These are phyloP conservation scores for Drosophila nasuta DNA, from an alignment of 1,140 invertebrate genomes.

Conservation along the genomic window DNA sequence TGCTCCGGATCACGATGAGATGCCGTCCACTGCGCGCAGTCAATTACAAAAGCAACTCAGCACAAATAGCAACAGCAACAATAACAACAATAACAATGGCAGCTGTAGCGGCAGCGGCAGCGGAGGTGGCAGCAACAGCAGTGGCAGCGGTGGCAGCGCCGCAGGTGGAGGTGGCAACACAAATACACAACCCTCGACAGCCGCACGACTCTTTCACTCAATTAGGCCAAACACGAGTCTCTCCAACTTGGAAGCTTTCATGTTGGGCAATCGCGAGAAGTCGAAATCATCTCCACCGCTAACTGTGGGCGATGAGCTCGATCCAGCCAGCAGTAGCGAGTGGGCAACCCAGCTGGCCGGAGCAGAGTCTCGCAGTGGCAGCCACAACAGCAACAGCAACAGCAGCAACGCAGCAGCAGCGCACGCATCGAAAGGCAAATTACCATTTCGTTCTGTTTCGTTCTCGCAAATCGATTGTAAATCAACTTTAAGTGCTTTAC, in stretches of 20 bases:
- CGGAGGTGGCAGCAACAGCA: slow-evolving; percentile 12
- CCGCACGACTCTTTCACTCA: slow-evolving; percentile 63
- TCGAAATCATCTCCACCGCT: slow-evolving; percentile 78
- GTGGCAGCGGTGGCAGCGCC: slow-evolving; percentile 7
- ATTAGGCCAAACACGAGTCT: slow-evolving; percentile 82
- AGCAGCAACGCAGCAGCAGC: slow-evolving; percentile 71
- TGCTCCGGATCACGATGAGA: slow-evolving; percentile 4
- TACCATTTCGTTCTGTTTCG: slow-evolving; percentile 91
- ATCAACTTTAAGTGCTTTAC: slow-evolving; percentile 74
- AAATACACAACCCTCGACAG: slow-evolving; percentile 33
- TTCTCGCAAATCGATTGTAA: slow-evolving; percentile 92
- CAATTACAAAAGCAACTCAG: slow-evolving; percentile 39
- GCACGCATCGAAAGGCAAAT: slow-evolving; percentile 86
- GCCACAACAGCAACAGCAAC: slow-evolving; percentile 1
- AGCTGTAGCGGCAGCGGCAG: slow-evolving; percentile 32
- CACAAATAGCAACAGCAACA: slow-evolving; percentile 31
- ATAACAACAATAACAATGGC: slow-evolving; percentile 38
- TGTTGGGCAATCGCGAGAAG: slow-evolving; percentile 79
- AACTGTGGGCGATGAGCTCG: slow-evolving; percentile 81
- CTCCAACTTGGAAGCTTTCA: slow-evolving; percentile 82
- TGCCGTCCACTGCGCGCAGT: slow-evolving; percentile 9
- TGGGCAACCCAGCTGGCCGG: slow-evolving; percentile 82
- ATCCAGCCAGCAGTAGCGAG: slow-evolving; percentile 67
- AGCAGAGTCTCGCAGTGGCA: slow-evolving; percentile 86
- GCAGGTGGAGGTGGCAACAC: slow-evolving; percentile 5